Evolutionary conservation across 35 echinoderm and acorn worm species (phyloP), one percentile per base, ranked within the genome.

Genomic region (Patiria miniata): DNA sequence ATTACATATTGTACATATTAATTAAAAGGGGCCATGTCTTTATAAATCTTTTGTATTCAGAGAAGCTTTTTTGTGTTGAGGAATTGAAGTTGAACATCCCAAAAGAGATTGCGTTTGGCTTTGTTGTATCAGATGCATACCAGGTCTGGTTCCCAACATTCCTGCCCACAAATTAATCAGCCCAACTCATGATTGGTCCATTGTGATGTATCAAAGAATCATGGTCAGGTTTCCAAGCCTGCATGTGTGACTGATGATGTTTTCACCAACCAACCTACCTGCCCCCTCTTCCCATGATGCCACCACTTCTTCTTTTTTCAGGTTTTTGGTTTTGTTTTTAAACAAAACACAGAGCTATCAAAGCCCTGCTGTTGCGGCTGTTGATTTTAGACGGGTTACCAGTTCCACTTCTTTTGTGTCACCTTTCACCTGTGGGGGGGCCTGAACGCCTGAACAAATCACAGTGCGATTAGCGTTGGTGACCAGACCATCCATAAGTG

Each of bases 341-440:
- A 18, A 73, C 65, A 73, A 18, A 73, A 73, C 65, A 73, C 26
- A 73, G 34, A 73, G 29, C 65, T 73, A 73, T 73, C 65, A 73
- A 23, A 6, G 2, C 65, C 65, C 65, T 23, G 65, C 65, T 73
- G 65, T 73, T 73, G 30, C 65, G 19, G 26, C 1, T 73, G 65
- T 73, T 73, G 65, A 73, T 73, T 30, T 73, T 73, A 73, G 65
- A 73, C 65, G 65, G 65, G 65, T 73, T 32, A 73, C 65, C 65
- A 73, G 42, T 12, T n/a, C n/a, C n/a, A n/a, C n/a, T n/a, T n/a
- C n/a, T n/a, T 47, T 73, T 73, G 65, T 73, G n/a, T 73, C 26
- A 26, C 65, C 28, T 22, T 32, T n/a, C n/a, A 73, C 29, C 65
- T 18, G 65, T 47, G 42, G 42, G 42, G 4, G 4, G 4, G 3